Percentiles rank a stretch among this genome's conserved stretches.
Evolutionary conservation across 2,797 vertebrate species (phyloP).

Genomic region (Neoniphon sammara): DNA sequence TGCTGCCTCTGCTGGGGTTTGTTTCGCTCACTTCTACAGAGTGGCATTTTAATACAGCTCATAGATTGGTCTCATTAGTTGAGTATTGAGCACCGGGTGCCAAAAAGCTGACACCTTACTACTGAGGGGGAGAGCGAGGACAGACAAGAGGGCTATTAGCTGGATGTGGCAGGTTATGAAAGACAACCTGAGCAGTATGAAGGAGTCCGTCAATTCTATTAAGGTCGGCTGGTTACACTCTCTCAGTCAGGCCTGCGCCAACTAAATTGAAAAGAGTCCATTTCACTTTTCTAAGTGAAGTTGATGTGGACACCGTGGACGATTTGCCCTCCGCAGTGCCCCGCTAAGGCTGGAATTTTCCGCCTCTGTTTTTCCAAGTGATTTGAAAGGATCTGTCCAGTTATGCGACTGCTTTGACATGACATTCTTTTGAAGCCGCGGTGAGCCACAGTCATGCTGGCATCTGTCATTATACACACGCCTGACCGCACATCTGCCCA

Average conservation of each 20-base stretch:
- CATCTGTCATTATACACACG: slow-evolving; percentile 56
- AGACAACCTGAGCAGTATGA: slow-evolving; percentile 56
- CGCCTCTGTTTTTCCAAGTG: slow-evolving; percentile 23
- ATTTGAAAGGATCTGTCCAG: slow-evolving; percentile 32
- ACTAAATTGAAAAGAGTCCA: slow-evolving; percentile 28
- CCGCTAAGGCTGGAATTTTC: slow-evolving; percentile 31
- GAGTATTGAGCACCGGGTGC: slow-evolving; percentile 46
- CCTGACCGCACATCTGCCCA: slow-evolving; percentile 43
- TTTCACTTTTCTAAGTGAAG: slow-evolving; percentile 7
- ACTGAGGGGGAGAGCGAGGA: slow-evolving; percentile 26
- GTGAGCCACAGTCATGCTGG: slow-evolving; percentile 47
- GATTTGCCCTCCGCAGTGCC: slow-evolving; percentile 4
- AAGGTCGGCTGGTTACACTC: slow-evolving; percentile 37
- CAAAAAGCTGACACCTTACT: slow-evolving; percentile 48
- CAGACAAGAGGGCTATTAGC: slow-evolving; percentile 62
- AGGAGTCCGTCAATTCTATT: slow-evolving; percentile 47
- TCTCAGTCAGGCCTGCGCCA: slow-evolving; percentile 8
- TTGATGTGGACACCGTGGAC: slow-evolving; percentile 28
- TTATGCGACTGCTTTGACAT: slow-evolving; percentile 43
- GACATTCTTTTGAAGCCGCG: slow-evolving; percentile 38
- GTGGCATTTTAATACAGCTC: slow-evolving; percentile 56
- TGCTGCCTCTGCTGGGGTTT: slow-evolving; percentile 8
- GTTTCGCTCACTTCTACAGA: slow-evolving; percentile 40
- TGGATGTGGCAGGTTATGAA: slow-evolving; percentile 43
- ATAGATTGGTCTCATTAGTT: slow-evolving; percentile 63